Evolutionary conservation across 2,888 invertebrate genomes (phyloP).

Genomic region (Cynaeus angustus): DNA sequence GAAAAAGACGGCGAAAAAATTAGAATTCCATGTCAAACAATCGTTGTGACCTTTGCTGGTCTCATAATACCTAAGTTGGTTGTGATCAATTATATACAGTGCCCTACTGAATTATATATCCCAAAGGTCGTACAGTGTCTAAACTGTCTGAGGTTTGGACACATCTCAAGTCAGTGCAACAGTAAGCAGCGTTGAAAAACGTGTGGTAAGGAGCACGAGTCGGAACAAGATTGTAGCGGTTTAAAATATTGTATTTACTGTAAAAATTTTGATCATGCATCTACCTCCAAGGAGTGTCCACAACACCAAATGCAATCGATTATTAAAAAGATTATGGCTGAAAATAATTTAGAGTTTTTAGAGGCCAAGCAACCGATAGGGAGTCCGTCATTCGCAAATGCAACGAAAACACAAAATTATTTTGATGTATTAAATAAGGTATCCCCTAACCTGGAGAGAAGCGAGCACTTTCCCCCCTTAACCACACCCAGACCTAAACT

Average conservation of each 20-base stretch:
- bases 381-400: too few relatives aligned
- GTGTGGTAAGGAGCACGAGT: background rate
- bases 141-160: too few relatives aligned
- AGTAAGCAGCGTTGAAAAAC: background rate
- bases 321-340: too few relatives aligned
- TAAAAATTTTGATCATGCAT: background rate
- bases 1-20: slow-evolving; percentile 1
- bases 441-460: too few relatives aligned
- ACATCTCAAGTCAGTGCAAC: background rate
- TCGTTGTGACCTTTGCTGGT: background rate
- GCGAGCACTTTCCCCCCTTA: too few relatives aligned
- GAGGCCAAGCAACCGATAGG: too few relatives aligned
- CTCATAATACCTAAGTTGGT: background rate
- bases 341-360: too few relatives aligned
- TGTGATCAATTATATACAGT: background rate
- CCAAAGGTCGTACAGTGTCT: too few relatives aligned
- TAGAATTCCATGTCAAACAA: background rate
- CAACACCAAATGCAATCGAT: background rate
- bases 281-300: background rate
- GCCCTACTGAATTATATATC: background rate
- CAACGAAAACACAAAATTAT: too few relatives aligned
- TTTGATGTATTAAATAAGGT: too few relatives aligned
- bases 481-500: too few relatives aligned
- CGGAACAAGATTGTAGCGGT: background rate
- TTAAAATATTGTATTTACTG: background rate